phyloP scores from a whole-genome alignment of 2,797 vertebrate species.

The Peromyscus eremicus region DNA sequence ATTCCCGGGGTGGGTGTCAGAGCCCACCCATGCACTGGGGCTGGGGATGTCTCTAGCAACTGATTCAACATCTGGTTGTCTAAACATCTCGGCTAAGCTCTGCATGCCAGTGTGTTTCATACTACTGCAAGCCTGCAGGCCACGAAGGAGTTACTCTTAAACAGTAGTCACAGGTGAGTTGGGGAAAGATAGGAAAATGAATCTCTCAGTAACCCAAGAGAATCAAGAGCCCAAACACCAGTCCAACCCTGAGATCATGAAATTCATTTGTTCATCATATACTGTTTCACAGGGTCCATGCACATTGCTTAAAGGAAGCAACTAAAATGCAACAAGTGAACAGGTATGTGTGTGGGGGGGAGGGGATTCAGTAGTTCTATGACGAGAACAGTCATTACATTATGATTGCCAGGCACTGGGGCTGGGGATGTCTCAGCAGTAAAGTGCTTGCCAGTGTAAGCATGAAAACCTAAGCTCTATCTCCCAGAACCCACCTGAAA shows the following conservation, averaged over 20 bases:
- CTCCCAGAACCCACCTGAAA: not conserved
- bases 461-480: not conserved
- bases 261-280: not conserved
- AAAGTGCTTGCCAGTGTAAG: not conserved
- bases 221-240: conserved; percentile 14
- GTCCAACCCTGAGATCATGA: not conserved
- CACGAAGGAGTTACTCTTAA: not conserved
- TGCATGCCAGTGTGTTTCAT: not conserved
- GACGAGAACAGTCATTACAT: not conserved
- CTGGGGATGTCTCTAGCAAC: conserved; percentile 22
- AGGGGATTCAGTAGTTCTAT: not conserved
- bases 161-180: conserved; percentile 46
- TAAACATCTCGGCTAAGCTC: conserved; percentile 5
- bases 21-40: not conserved
- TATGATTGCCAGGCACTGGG: not conserved
- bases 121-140: not conserved
- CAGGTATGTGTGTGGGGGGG: accelerated
- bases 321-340: not conserved
- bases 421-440: not conserved
- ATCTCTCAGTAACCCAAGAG: conserved; percentile 62
- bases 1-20: not conserved
- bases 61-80: not conserved
- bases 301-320: not conserved
- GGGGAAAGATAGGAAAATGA: conserved; percentile 60
- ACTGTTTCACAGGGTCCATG: not conserved